These are phyloP conservation scores for Amphipyra berbera DNA, from an alignment of 2,888 invertebrate genomes.

Conservation along the genomic window DNA sequence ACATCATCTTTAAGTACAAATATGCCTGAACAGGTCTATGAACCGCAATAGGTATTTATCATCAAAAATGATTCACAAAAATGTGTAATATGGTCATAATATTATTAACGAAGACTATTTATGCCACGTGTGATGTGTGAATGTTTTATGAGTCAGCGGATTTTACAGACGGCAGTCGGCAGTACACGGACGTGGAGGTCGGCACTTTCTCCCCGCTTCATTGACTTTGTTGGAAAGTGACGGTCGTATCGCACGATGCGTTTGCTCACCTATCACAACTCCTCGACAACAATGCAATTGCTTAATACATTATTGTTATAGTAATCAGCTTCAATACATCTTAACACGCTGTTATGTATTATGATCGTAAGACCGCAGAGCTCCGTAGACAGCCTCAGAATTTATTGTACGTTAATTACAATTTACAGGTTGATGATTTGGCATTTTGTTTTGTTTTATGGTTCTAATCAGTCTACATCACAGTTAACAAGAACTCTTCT, in stretches of 20 bases:
- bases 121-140: constrained; percentile 21
- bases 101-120: constrained; percentile 7
- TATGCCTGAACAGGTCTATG: neutral
- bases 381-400: constrained; percentile 1
- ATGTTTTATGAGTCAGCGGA: constrained; percentile 81
- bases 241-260: constrained; percentile 77
- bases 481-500: no score
- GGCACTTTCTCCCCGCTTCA: constrained; percentile 89
- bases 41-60: neutral
- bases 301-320: constrained; percentile 61
- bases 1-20: no score
- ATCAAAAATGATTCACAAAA: neutral
- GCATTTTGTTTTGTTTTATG: no score
- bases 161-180: constrained; percentile 74
- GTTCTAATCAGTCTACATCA: no score
- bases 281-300: constrained; percentile 64
- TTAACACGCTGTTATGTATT: constrained; percentile 45
- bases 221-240: constrained; percentile 89
- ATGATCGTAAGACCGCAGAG: constrained; percentile 1
- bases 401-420: neutral
- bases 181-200: constrained; percentile 84
- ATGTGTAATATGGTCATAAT: constrained; percentile 15
- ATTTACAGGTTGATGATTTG: neutral
- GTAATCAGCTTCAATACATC: constrained; percentile 50
- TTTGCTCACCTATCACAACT: constrained; percentile 65